phyloP scores from a whole-genome alignment of 2,113 vertebrate genomes.

The Trichomycterus rosablanca region DNA sequence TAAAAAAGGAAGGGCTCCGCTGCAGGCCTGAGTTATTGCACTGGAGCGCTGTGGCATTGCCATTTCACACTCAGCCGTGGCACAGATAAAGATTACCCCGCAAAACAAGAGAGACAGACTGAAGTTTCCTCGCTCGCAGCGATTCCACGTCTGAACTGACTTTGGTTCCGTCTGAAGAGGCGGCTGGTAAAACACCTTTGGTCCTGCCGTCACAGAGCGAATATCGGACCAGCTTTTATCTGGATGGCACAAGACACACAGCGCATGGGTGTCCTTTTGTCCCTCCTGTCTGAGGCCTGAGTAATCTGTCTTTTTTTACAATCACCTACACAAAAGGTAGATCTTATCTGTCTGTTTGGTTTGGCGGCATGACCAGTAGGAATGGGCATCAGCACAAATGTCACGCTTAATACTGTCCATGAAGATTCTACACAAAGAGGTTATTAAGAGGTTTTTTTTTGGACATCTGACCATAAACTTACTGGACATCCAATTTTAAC shows the following conservation, averaged over 20 bases:
- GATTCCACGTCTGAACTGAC: constrained; percentile 57
- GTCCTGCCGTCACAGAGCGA: constrained; percentile 63
- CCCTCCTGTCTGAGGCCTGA: constrained; percentile 57
- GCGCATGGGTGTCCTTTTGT: constrained; percentile 67
- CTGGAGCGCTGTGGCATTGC: constrained; percentile 41
- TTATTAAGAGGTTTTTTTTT: too few species aligned
- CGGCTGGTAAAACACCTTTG: constrained; percentile 54
- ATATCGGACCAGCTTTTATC: constrained; percentile 60
- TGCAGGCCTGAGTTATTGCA: constrained; percentile 44
- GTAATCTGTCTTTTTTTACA: constrained; percentile 62
- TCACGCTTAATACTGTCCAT: background rate
- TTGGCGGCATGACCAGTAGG: background rate
- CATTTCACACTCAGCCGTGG: constrained; percentile 53
- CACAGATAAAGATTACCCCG: constrained; percentile 54
- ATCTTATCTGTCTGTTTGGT: constrained; percentile 53
- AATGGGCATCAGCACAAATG: too few species aligned
- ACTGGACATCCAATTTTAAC: too few species aligned
- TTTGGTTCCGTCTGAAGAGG: constrained; percentile 64
- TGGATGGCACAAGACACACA: constrained; percentile 58
- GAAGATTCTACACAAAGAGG: background rate
- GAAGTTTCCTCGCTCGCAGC: constrained; percentile 60
- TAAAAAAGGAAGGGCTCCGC: constrained; percentile 33
- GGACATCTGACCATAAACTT: too few species aligned
- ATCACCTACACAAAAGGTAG: constrained; percentile 55
- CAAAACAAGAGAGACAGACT: constrained; percentile 31